Conservation (phyloP, 2,888 invertebrate genomes). For the Brachyopa scutellaris region DNA sequence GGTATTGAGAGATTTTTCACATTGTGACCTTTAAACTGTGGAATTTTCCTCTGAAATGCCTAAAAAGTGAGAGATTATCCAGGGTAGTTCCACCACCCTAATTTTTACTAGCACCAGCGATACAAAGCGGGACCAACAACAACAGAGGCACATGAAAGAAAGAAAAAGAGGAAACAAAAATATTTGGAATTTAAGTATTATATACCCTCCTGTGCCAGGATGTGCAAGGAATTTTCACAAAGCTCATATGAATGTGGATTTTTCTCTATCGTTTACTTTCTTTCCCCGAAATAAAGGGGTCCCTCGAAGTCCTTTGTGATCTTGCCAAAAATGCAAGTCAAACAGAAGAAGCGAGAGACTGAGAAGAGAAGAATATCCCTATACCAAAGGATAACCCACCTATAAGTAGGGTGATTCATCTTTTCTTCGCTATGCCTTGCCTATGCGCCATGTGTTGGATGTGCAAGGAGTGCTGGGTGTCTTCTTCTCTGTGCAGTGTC, state of each 20-base stretch:
- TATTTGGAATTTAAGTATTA: constrained; percentile 50
- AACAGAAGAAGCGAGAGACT: not conserved
- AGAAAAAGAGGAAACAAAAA: constrained; percentile 36
- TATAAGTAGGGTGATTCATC: constrained; percentile 16
- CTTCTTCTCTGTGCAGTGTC: not conserved
- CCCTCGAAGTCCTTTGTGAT: constrained; percentile 52
- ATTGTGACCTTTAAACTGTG: constrained; percentile 69
- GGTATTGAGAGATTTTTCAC: constrained; percentile 70
- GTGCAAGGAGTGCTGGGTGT: no score
- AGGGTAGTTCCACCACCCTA: constrained; percentile 2
- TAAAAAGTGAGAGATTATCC: constrained; percentile 49
- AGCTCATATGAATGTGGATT: constrained; percentile 61
- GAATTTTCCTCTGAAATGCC: constrained; percentile 53
- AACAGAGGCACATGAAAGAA: constrained; percentile 7
- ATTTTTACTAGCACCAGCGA: not conserved
- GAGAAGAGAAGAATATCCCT: not conserved
- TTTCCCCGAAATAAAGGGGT: constrained; percentile 6
- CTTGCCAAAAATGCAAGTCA: constrained; percentile 37
- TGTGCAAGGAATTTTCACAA: constrained; percentile 58
- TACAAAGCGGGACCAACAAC: not conserved
- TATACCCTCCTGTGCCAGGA: constrained; percentile 26
- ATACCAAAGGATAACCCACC: constrained; percentile 15
- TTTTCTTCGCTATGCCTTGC: not conserved
- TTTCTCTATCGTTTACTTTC: constrained; percentile 9
- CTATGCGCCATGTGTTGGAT: no score